Conservation (phyloP, 2,888 invertebrate species). For the Conomelus anceps region DNA sequence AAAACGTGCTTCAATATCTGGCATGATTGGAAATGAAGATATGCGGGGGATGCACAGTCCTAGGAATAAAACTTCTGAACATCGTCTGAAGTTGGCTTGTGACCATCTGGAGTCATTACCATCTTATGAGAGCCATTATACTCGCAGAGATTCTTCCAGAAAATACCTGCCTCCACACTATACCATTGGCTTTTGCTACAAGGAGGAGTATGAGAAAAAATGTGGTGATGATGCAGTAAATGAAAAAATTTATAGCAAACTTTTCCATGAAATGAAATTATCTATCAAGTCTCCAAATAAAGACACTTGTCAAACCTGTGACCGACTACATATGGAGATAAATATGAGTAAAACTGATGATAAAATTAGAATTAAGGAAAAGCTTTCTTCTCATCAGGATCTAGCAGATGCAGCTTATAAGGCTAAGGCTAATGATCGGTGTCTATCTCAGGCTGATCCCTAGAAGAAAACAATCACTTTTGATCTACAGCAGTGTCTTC, state of each 20-base stretch:
- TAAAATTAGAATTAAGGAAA: not conserved
- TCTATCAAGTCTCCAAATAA: not conserved
- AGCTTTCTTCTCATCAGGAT: not conserved
- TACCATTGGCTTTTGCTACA: not conserved
- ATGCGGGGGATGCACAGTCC: not conserved
- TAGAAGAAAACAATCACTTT: not conserved
- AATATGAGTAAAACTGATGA: not conserved
- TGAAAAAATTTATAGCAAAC: not conserved
- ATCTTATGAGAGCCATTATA: not conserved
- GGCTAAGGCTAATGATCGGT: not conserved
- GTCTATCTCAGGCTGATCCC: not conserved
- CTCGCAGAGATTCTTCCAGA: not conserved
- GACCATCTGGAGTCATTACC: not conserved
- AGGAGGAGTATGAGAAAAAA: not conserved
- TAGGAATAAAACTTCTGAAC: not conserved
- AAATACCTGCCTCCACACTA: not conserved
- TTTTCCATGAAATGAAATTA: not conserved
- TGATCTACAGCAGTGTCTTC: not conserved
- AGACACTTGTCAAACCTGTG: not conserved
- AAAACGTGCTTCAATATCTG: not conserved
- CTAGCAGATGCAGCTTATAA: not conserved
- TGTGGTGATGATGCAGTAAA: not conserved
- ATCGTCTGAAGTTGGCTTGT: not conserved
- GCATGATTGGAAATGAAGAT: not conserved
- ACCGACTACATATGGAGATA: not conserved